Conservation (phyloP, 2,797 vertebrate genomes). For the Sylvia borin region DNA sequence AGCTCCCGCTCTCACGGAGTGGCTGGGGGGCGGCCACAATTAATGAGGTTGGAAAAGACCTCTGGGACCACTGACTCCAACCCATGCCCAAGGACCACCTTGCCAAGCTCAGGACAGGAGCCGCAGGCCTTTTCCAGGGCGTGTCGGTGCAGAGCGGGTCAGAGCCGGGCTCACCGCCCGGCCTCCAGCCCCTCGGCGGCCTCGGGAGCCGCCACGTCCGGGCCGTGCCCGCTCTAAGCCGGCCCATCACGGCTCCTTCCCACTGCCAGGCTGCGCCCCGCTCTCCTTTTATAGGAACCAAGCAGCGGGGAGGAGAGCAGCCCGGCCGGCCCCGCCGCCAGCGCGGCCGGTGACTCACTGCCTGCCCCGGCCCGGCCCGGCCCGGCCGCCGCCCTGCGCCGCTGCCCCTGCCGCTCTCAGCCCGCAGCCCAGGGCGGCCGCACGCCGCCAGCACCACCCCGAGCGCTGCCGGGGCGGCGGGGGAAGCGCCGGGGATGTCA, state of each 20-base stretch:
- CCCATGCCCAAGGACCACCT: no score
- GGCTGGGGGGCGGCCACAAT: no score
- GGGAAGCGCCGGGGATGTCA: background rate
- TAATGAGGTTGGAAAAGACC: background rate
- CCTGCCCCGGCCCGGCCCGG: background rate
- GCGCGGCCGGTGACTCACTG: background rate
- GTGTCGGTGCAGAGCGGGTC: background rate
- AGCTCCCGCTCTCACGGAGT: no score
- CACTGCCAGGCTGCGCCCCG: background rate
- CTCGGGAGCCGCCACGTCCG: background rate
- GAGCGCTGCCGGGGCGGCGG: background rate
- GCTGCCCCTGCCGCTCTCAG: background rate
- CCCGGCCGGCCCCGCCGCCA: no score
- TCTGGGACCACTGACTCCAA: no score
- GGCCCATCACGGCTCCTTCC: no score
- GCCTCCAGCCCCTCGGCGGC: background rate
- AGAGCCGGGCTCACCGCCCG: background rate
- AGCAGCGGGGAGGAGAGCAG: rapidly evolving
- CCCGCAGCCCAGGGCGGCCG: background rate
- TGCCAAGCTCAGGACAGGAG: background rate
- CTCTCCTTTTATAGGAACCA: background rate
- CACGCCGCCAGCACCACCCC: background rate
- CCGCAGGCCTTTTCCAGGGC: background rate
- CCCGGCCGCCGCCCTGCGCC: background rate
- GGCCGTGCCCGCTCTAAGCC: background rate